Evolutionary conservation across 2,888 invertebrate species (phyloP).

Genomic region (Ischnura elegans): DNA sequence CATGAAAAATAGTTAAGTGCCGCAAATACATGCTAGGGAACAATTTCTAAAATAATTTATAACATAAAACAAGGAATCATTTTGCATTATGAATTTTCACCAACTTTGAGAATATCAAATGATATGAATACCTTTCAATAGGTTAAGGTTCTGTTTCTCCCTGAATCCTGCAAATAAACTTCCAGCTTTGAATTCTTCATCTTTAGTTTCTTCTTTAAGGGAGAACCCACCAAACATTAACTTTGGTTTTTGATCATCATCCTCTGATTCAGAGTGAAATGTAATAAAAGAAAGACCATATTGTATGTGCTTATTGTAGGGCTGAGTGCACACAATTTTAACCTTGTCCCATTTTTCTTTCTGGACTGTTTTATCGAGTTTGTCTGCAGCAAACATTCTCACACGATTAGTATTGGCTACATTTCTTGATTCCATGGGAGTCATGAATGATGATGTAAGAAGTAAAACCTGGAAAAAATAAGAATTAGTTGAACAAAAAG

Average conservation of each 20-base stretch:
- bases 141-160: slow-evolving; percentile 73
- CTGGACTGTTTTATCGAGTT: slow-evolving; percentile 81
- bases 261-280: slow-evolving; percentile 79
- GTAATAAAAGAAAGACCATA: slow-evolving; percentile 92
- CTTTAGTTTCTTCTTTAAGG: slow-evolving; percentile 80
- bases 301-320: slow-evolving; percentile 88
- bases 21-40: too few relatives aligned
- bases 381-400: slow-evolving; percentile 84
- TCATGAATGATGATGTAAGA: slow-evolving; percentile 89
- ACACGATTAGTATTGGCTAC: slow-evolving; percentile 84
- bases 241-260: slow-evolving; percentile 70
- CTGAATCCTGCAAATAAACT: slow-evolving; percentile 83
- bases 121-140: slow-evolving; percentile 36
- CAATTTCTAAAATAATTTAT: too few relatives aligned
- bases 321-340: slow-evolving; percentile 91
- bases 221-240: slow-evolving; percentile 78
- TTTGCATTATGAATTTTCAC: too few relatives aligned
- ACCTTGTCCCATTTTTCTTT: slow-evolving; percentile 90
- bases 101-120: too few relatives aligned
- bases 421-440: slow-evolving; percentile 86
- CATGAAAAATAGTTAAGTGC: too few relatives aligned
- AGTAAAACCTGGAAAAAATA: slow-evolving; percentile 82
- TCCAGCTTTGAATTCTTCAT: slow-evolving; percentile 81
- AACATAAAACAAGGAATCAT: too few relatives aligned
- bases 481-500: slow-evolving; percentile 68